Evolutionary conservation across 2,888 invertebrate genomes (phyloP), one percentile per base, ranked within the genome.

Genomic region (Cremastinae sp.): DNA sequence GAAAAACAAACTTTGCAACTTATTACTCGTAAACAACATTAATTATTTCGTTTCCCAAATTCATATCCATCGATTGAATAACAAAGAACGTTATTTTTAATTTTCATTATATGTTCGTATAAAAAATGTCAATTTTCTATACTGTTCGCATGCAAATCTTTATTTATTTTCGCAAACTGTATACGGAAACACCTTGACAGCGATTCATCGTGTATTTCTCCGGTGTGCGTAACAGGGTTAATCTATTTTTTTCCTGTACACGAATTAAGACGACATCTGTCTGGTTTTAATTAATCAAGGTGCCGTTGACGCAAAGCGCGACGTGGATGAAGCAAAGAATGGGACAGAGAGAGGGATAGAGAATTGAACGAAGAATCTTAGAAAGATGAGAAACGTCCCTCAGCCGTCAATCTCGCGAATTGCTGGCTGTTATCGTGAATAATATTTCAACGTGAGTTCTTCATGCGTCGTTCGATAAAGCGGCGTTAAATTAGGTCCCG

Each of bases 161-260:
- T n/a, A n/a, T n/a, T n/a, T n/a, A n/a, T n/a, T n/a, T n/a, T n/a
- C n/a, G n/a, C n/a, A n/a, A n/a, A n/a, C n/a, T n/a, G n/a, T n/a
- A n/a, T n/a, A n/a, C n/a, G n/a, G n/a, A n/a, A n/a, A n/a, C n/a
- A n/a, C n/a, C n/a, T n/a, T n/a, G n/a, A n/a, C n/a, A 28, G 5
- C 28, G 5, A 28, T 3, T 28, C 28, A 5, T 28, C 28, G 5
- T 2, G 5, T 5, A 5, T 28, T 28, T 5, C 2, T 28, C 5
- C 28, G 36, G 36, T 9, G 9, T 41, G 38, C 43, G 22, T 64
- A 41, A 51, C 22, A 34, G 47, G 18, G 10, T 68, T 74, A 49
- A 41, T 74, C 56, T 68, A 56, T 74, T 68, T 62, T n/a, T 74
- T 12, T 14, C 49, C 36, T 62, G 34, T 14, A 12, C 36, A 62